Conservation (phyloP, 2,797 vertebrate species). For the Nothura maculosa region DNA sequence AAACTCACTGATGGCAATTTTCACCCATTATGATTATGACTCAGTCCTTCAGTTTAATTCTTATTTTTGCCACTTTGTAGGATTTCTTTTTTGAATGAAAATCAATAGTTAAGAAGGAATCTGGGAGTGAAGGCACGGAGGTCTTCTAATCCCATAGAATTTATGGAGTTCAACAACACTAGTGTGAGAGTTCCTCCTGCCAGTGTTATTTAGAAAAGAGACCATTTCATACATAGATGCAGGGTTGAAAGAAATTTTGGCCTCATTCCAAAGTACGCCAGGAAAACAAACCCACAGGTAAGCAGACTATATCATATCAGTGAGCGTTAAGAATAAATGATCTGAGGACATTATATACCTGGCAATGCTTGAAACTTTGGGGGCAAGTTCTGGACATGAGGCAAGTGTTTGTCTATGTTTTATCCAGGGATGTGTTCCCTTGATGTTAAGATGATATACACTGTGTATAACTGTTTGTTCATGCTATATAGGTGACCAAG, state of each 20-base stretch:
- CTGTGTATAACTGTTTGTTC: neutral
- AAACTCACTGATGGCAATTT: neutral
- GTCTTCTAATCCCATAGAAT: neutral
- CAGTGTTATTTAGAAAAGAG: neutral
- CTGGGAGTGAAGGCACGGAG: neutral
- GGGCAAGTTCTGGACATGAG: neutral
- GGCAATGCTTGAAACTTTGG: accelerated
- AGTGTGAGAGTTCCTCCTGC: neutral
- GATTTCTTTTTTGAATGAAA: neutral
- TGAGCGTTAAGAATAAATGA: neutral
- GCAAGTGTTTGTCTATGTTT: neutral
- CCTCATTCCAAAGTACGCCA: neutral
- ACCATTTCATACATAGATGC: neutral
- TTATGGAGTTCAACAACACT: accelerated
- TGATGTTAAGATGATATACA: neutral
- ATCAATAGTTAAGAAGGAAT: neutral
- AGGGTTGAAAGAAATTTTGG: neutral
- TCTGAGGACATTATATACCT: neutral
- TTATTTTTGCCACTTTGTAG: neutral
- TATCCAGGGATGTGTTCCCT: neutral
- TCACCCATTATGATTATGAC: neutral
- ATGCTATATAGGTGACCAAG: neutral
- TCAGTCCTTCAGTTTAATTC: neutral
- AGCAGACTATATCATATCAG: neutral
- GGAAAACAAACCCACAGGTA: neutral